These are phyloP conservation scores for Drosophila colorata DNA, from an alignment of 2,888 invertebrate species.

Conservation along the genomic window DNA sequence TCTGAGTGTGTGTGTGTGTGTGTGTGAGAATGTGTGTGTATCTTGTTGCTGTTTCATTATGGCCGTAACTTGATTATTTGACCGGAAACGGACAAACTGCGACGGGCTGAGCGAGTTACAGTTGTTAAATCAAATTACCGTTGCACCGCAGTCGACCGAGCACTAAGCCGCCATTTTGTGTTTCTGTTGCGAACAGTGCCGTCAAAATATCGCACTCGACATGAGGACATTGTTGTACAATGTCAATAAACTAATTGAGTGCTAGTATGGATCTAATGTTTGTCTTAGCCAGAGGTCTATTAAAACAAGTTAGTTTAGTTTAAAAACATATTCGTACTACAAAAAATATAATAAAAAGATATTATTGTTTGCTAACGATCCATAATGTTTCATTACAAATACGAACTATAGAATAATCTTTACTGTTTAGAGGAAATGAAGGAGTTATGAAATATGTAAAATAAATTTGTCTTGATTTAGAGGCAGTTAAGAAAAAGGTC, in stretches of 20 bases:
- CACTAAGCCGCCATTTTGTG: slow-evolving; percentile 15
- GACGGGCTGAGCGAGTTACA: slow-evolving; percentile 46
- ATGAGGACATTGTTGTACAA: not conserved
- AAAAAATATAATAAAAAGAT: too few relatives aligned
- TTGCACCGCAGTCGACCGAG: slow-evolving; percentile 20
- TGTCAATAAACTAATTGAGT: not conserved
- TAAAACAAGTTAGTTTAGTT: too few relatives aligned
- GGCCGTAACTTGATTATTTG: slow-evolving; percentile 23
- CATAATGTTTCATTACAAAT: too few relatives aligned
- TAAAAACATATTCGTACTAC: too few relatives aligned
- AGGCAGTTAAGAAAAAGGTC: too few relatives aligned
- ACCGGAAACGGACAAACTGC: slow-evolving; percentile 48
- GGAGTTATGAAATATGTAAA: too few relatives aligned
- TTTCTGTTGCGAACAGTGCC: slow-evolving; percentile 4
- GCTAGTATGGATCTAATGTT: too few relatives aligned
- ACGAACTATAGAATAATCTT: too few relatives aligned
- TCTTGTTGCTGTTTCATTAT: slow-evolving; percentile 26
- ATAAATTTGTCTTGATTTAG: too few relatives aligned
- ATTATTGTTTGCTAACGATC: too few relatives aligned
- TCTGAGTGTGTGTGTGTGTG: not conserved
- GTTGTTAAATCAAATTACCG: slow-evolving; percentile 51
- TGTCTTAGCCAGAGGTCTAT: too few relatives aligned
- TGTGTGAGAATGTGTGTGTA: not conserved
- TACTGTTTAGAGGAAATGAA: too few relatives aligned
- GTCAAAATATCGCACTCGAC: slow-evolving; percentile 2